Evolutionary conservation across 2,113 vertebrate species (phyloP), one percentile per base, ranked within the genome.

Genomic region (Rattus rattus): DNA sequence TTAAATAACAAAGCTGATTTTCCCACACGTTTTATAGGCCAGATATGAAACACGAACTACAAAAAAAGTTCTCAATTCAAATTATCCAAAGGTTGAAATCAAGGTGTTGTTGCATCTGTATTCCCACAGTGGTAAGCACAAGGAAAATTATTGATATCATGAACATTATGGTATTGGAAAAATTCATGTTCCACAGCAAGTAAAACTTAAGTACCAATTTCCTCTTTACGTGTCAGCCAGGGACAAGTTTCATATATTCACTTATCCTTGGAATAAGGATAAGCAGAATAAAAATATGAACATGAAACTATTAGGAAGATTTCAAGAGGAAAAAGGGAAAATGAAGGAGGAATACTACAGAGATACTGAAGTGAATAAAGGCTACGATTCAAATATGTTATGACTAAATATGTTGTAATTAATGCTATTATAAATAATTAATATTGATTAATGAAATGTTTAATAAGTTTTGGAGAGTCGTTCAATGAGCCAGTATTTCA

Each of bases 121-220:
- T 52, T 92, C 43, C 85, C 69, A 79, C 92, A 54, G 22, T 92
- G 72, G 13, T 79, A 86, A 90, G n/a, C 85, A 73, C 26, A 56
- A 79, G 20, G 30, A 33, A 39, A 80, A 89, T 76, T 43, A 17
- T 56, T 75, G 16, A 59, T 89, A 76, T 17, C 13, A 52, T 72
- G 12, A 5, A 69, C 3, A 72, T 54, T 77, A 4, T 72, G 52
- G 5, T 84, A 63, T 54, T 90, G 72, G 63, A 7, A 86, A 20
- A 72, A 94, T 47, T 84, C 59, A 70, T 1, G 83, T 80, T 14
- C 52, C 43, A 65, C 26, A 49, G 24, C 17, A 75, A 88, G 28
- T 54, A 76, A 49, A 11, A 52, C 2, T 72, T 26, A 47, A 33
- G 2, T 83, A 56, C 36, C 0, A 0, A 67, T 86, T 67, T 87